Evolutionary conservation across 2,888 invertebrate species (phyloP).

Genomic region (Drosophila limbata): DNA sequence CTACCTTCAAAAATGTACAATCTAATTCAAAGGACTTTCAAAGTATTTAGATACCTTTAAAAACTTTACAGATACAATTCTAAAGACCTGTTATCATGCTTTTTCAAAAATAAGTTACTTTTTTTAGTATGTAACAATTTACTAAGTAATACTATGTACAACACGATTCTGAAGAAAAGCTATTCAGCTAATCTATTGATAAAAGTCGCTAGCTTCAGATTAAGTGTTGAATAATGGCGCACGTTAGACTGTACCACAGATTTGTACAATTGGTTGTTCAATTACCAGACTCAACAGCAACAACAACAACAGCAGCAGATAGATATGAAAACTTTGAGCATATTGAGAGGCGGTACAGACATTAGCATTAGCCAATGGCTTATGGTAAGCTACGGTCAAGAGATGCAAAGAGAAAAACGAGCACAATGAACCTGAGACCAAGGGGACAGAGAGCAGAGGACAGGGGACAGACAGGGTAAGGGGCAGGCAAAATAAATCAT

Average conservation of each 20-base stretch:
- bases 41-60: no score
- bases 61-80: no score
- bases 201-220: constrained; percentile 1
- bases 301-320: constrained; percentile 33
- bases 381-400: constrained; percentile 50
- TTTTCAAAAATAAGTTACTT: no score
- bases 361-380: constrained; percentile 58
- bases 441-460: constrained; percentile 18
- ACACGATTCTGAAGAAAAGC: background rate
- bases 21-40: no score
- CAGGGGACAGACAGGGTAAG: background rate
- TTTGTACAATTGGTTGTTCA: constrained; percentile 63
- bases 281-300: constrained; percentile 40
- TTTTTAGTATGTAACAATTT: background rate
- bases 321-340: constrained; percentile 31
- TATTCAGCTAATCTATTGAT: constrained; percentile 1
- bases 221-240: constrained; percentile 38
- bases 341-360: constrained; percentile 47
- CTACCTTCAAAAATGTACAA: no score
- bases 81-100: no score
- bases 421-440: constrained; percentile 68
- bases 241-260: constrained; percentile 52
- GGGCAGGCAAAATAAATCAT: constrained; percentile 70
- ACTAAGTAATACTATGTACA: background rate
- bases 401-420: constrained; percentile 45